phyloP scores from a whole-genome alignment of 1,140 invertebrate species.

The Lasioglossum baleicum region DNA sequence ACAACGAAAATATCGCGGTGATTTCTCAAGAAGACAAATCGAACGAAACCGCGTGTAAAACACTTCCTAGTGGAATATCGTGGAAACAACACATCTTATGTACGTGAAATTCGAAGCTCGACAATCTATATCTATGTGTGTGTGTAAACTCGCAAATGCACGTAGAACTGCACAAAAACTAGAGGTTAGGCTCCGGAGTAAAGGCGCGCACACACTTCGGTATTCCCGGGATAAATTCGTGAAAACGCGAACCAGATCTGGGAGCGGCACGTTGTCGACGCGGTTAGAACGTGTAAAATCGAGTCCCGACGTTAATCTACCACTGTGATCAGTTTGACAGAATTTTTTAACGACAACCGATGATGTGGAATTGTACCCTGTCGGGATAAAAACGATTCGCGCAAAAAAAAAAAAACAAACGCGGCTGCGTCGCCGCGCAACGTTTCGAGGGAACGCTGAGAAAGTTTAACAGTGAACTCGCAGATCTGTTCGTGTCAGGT shows the following conservation, averaged over 20 bases:
- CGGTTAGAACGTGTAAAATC: background rate
- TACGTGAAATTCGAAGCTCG: background rate
- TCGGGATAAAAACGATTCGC: background rate
- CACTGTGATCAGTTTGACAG: background rate
- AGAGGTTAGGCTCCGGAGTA: slow-evolving; percentile 37
- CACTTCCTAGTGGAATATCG: too few relatives aligned
- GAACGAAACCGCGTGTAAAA: too few relatives aligned
- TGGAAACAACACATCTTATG: background rate
- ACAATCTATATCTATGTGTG: too few relatives aligned
- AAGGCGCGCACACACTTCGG: slow-evolving; percentile 46
- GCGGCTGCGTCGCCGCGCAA: too few relatives aligned
- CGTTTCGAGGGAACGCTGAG: background rate
- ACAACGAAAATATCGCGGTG: background rate
- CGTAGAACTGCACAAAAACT: slow-evolving; percentile 31
- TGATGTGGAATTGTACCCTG: slow-evolving; percentile 3
- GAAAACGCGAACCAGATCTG: slow-evolving; percentile 29
- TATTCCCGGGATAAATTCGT: slow-evolving; percentile 3
- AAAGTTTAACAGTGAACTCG: slow-evolving; percentile 10
- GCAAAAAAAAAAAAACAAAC: background rate
- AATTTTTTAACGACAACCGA: background rate
- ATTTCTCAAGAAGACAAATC: background rate
- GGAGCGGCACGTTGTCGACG: slow-evolving; percentile 19
- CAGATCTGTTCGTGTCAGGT: slow-evolving; percentile 18
- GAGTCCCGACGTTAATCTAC: background rate
- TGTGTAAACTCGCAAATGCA: background rate